Conservation (phyloP, 2,113 vertebrate genomes). For the Ahaetulla prasina region DNA sequence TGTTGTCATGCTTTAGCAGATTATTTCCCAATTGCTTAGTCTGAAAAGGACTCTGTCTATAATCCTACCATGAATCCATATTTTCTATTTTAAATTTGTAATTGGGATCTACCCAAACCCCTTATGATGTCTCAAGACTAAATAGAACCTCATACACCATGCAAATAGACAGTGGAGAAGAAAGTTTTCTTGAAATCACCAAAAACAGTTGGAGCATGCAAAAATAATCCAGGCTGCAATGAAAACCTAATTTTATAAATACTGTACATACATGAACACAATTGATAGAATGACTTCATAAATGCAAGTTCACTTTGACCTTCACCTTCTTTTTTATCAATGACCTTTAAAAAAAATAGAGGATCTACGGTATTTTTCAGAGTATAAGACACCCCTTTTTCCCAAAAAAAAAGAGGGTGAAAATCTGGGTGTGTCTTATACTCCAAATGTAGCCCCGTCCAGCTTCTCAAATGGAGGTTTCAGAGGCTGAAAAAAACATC, state of each 20-base stretch:
- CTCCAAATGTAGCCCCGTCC: too few relatives aligned
- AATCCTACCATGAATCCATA: too few relatives aligned
- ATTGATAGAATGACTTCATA: neutral
- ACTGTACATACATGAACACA: neutral
- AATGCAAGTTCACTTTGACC: neutral
- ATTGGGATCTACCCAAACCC: neutral
- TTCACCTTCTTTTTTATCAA: neutral
- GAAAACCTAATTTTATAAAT: neutral
- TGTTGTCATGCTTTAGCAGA: neutral
- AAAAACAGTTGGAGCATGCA: neutral
- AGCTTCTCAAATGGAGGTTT: too few relatives aligned
- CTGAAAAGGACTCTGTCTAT: neutral
- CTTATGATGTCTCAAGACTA: neutral
- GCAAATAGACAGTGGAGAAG: neutral
- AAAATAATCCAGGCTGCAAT: neutral
- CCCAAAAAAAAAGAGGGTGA: too few relatives aligned
- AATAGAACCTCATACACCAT: neutral
- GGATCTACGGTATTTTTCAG: too few relatives aligned
- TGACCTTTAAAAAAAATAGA: neutral
- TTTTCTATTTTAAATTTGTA: neutral
- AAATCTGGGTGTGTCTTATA: too few relatives aligned
- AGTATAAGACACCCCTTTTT: too few relatives aligned
- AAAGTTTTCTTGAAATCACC: neutral
- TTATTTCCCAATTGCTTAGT: neutral
- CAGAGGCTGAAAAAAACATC: too few relatives aligned